Percentiles rank a stretch among this genome's conserved stretches.
Evolutionary conservation across 2,113 vertebrate species (phyloP).

Genomic region (Paedocypris sp.): DNA sequence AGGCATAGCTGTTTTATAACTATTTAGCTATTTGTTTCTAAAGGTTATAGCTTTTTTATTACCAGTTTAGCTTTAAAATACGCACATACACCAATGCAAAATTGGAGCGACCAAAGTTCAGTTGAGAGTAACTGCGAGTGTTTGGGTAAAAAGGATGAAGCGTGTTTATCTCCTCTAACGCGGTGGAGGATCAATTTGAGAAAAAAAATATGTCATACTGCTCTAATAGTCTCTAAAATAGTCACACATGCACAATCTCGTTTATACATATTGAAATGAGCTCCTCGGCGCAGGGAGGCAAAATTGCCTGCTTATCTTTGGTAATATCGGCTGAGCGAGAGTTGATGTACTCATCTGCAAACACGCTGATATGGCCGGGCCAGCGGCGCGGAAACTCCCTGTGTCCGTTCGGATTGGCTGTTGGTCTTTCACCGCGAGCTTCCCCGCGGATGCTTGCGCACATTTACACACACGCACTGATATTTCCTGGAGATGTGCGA

Average conservation of each 20-base stretch:
- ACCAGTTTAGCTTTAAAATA: too few relatives aligned
- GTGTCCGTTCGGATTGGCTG: constrained; percentile 10
- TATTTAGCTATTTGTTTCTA: too few relatives aligned
- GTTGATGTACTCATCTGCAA: constrained; percentile 33
- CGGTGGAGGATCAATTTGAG: not conserved
- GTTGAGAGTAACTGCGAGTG: not conserved
- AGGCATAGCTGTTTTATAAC: not conserved
- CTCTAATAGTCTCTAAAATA: constrained; percentile 15
- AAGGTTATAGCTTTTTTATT: too few relatives aligned
- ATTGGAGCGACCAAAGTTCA: not conserved
- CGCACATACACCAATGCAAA: too few relatives aligned
- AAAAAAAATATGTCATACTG: not conserved
- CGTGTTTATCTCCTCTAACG: not conserved
- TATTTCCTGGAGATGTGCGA: not conserved
- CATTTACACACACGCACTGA: not conserved
- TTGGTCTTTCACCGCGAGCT: not conserved
- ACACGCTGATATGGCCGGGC: constrained; percentile 5
- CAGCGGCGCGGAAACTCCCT: constrained; percentile 3
- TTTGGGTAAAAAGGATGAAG: not conserved
- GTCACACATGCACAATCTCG: not conserved
- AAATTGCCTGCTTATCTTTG: constrained; percentile 26
- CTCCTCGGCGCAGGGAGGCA: constrained; percentile 14
- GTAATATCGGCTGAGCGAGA: constrained; percentile 16
- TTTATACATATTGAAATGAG: constrained; percentile 10
- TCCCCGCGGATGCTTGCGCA: not conserved